Evolutionary conservation across 2,797 vertebrate genomes (phyloP).

Genomic region (Molossus molossus): DNA sequence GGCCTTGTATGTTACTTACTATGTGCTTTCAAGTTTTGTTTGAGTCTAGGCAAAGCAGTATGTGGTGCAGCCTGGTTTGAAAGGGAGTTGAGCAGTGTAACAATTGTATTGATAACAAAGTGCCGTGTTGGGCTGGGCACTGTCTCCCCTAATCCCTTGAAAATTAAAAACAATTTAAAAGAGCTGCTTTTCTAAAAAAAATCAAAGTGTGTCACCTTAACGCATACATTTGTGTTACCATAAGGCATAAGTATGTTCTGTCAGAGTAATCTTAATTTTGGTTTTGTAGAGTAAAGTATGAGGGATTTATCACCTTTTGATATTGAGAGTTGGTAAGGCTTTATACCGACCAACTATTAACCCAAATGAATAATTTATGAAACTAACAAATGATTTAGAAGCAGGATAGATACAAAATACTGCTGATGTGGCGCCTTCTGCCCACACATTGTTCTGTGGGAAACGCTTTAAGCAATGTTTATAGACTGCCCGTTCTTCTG

Average conservation of each 20-base stretch:
- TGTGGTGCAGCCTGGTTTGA: neutral
- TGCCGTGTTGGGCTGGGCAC: neutral
- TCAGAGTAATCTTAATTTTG: neutral
- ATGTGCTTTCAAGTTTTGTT: neutral
- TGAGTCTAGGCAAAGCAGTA: neutral
- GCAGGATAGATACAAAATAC: neutral
- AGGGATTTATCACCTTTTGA: neutral
- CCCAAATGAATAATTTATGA: constrained; percentile 77
- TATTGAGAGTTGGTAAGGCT: constrained; percentile 11
- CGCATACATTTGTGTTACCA: neutral
- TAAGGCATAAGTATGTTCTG: neutral
- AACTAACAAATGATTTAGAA: constrained; percentile 65
- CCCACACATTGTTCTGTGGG: constrained; percentile 68
- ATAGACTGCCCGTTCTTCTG: constrained; percentile 20
- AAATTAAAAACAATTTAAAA: constrained; percentile 38
- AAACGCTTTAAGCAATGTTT: constrained; percentile 59
- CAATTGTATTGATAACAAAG: constrained; percentile 65
- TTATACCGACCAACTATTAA: constrained; percentile 56
- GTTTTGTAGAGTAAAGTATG: neutral
- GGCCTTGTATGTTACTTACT: constrained; percentile 63
- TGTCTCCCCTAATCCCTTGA: neutral
- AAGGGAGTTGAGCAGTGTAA: constrained; percentile 63
- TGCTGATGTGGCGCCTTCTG: constrained; percentile 83
- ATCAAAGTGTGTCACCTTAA: neutral
- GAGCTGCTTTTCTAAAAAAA: neutral